Base-by-base conservation (phyloP, 92 coral and sea anemone genomes). In the Ricordea florida region DNA sequence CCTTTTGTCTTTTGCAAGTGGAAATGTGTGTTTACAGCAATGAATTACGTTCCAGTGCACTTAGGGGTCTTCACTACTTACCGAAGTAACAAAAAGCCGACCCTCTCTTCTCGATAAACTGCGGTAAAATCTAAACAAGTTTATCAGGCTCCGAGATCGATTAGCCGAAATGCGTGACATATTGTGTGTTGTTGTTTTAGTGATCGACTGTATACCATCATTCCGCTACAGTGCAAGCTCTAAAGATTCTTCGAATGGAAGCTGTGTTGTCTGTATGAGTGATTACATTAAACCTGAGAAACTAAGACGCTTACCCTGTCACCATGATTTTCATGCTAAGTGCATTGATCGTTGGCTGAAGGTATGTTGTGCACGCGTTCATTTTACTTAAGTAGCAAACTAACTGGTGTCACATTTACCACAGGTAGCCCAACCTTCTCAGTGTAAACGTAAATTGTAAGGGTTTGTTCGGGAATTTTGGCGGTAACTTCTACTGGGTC, bases 331-430 rank as follows among this genome's bases (percentile, higher is more conserved):
- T 76, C 98, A 94, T 59, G 89, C 98, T 14, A 94, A 94, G 58
- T 94, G 98, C 59, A 92, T 94, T 33, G 98, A 94, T 79, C 88
- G 97, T 51, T 93, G 98, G 98, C 85, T 93, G 16, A 93, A 85
- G 98, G 98, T 93, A 36, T 61, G 85, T 15, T 10, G 24, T 32
- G 33, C 44, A 63, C 21, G 8, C 7, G n/a, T 43, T 0, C 49
- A 6, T 42, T 6, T 42, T 1, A 57, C 18, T 24, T 57, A 10
- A 16, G 15, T 15, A 42, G 48, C 48, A 14, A 21, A 3, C 14
- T 14, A 15, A 14, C 48, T 42, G 48, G 14, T 42, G 48, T 3
- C 48, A 42, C 48, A 42, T 42, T 42, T 42, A 42, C n/a, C n/a
- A n/a, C n/a, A n/a, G n/a, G n/a, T n/a, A n/a, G n/a, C n/a, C n/a